Evolutionary conservation across 2,113 vertebrate species (phyloP).

Genomic region (Lathamus discolor): DNA sequence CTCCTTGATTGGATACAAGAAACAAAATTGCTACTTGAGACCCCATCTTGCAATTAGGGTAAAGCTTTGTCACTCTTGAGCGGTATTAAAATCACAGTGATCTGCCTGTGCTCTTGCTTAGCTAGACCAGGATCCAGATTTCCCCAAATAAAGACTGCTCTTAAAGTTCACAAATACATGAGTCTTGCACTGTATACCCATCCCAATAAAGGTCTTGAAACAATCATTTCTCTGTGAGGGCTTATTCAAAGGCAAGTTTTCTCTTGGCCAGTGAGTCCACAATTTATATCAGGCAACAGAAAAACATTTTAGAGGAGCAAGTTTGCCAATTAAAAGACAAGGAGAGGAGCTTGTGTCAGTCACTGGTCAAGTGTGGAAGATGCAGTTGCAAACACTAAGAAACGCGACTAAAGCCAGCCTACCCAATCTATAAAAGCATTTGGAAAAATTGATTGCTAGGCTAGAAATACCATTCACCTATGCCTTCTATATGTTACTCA

Average conservation of each 20-base stretch:
- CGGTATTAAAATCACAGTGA: not conserved
- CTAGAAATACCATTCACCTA: constrained; percentile 1
- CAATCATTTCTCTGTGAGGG: not conserved
- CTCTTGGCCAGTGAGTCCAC: not conserved
- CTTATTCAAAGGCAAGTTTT: not conserved
- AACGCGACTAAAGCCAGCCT: not conserved
- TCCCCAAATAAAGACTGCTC: not conserved
- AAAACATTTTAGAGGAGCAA: not conserved
- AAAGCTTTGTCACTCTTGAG: not conserved
- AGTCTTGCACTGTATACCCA: not conserved
- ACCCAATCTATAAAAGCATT: not conserved
- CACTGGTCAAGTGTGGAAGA: not conserved
- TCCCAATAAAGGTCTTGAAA: not conserved
- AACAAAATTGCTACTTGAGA: not conserved
- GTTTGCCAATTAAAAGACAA: not conserved
- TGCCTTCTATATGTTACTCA: not conserved
- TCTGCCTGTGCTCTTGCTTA: not conserved
- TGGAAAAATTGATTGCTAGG: not conserved
- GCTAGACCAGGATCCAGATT: not conserved
- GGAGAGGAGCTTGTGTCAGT: not conserved
- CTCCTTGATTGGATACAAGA: not conserved
- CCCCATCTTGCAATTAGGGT: not conserved
- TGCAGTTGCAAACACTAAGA: not conserved
- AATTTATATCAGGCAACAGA: not conserved
- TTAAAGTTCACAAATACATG: not conserved